These are phyloP conservation scores for Scalopus aquaticus DNA, from an alignment of 2,113 vertebrate species.

Conservation along the genomic window DNA sequence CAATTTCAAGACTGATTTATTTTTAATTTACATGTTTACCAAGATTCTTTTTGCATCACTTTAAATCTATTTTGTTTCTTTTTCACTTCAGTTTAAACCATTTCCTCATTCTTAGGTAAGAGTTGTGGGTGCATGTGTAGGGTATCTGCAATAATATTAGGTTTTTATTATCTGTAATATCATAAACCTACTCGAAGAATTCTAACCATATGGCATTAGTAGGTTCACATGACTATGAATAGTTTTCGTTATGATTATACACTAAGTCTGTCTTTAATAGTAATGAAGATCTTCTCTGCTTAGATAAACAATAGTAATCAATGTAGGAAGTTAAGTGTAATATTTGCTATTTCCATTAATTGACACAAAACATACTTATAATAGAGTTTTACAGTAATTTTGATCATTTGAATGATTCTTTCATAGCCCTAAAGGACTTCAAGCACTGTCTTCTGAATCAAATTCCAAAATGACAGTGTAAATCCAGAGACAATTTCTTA, in stretches of 20 bases:
- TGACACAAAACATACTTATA: background rate
- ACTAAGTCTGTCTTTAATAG: background rate
- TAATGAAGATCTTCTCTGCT: background rate
- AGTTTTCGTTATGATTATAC: background rate
- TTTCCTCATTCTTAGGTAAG: constrained; percentile 11
- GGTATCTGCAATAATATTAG: background rate
- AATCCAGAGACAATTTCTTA: background rate
- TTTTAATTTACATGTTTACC: constrained; percentile 38
- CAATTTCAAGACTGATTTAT: constrained; percentile 47
- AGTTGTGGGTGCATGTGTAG: background rate
- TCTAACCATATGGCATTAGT: background rate
- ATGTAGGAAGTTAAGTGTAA: background rate
- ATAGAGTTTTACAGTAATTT: background rate
- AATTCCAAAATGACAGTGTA: constrained; percentile 22
- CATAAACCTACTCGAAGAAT: background rate
- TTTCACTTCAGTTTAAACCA: background rate
- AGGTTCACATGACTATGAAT: background rate
- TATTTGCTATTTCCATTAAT: background rate
- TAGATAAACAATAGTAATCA: background rate
- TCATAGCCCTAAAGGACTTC: background rate
- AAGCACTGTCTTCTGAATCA: background rate
- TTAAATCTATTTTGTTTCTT: background rate
- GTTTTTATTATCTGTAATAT: background rate
- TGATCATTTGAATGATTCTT: background rate
- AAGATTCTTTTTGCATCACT: background rate